Evolutionary conservation across 2,797 vertebrate species (phyloP).

Genomic region (Neosilurus mollespiculum): DNA sequence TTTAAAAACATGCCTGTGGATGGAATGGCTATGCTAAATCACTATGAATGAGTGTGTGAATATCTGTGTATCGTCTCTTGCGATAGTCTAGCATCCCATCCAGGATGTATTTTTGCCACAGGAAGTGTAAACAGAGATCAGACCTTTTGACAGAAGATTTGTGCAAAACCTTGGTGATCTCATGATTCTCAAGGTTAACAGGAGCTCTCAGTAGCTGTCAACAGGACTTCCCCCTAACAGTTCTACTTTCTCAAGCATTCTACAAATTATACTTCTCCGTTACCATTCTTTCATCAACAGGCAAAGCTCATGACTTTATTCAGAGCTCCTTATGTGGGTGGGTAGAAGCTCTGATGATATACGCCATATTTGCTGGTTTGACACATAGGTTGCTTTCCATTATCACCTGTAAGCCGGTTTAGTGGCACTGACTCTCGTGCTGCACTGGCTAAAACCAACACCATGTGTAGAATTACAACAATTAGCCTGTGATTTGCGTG

Average conservation of each 20-base stretch:
- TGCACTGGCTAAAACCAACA: slow-evolving; percentile 69
- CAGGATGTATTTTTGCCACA: background rate
- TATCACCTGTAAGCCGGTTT: slow-evolving; percentile 39
- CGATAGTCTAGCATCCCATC: background rate
- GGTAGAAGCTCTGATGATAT: slow-evolving; percentile 51
- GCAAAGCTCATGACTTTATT: slow-evolving; percentile 48
- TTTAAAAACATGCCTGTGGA: background rate
- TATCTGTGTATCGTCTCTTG: background rate
- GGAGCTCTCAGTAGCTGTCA: slow-evolving; percentile 52
- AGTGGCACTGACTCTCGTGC: slow-evolving; percentile 48
- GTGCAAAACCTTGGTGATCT: slow-evolving; percentile 40
- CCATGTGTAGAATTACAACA: slow-evolving; percentile 66
- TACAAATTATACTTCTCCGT: slow-evolving; percentile 35
- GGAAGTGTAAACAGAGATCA: slow-evolving; percentile 21
- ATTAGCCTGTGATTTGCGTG: slow-evolving; percentile 70
- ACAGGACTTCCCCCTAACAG: slow-evolving; percentile 37
- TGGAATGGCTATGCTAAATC: background rate
- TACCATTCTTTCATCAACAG: slow-evolving; percentile 48
- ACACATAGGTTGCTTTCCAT: slow-evolving; percentile 60
- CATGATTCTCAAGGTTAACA: slow-evolving; percentile 53
- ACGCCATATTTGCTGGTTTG: slow-evolving; percentile 67
- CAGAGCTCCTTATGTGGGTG: slow-evolving; percentile 30
- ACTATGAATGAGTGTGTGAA: background rate
- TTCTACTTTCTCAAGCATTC: slow-evolving; percentile 48
- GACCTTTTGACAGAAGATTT: slow-evolving; percentile 37